A percentile compares a stretch with the other conserved stretches of the same genome.
These are phyloP conservation scores for Chaenodraco wilsoni DNA, from an alignment of 2,797 vertebrate species.

Conservation along the genomic window DNA sequence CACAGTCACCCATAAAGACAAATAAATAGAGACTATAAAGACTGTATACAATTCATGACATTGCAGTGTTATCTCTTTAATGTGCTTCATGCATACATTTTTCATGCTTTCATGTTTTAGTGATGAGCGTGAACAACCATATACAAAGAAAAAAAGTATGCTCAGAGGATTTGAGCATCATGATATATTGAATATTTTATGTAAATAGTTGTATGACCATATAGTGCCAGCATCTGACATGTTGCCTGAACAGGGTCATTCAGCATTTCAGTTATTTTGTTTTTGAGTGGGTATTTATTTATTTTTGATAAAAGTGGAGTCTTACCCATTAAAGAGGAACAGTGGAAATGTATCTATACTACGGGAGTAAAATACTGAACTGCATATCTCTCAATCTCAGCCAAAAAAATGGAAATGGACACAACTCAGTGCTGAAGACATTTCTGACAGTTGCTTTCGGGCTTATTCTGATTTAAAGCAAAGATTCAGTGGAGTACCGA, in stretches of 20 bases:
- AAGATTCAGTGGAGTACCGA: background rate
- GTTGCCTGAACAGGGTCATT: conserved; percentile 24
- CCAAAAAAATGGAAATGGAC: conserved; percentile 2
- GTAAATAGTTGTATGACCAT: conserved; percentile 48
- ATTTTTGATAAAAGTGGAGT: conserved; percentile 18
- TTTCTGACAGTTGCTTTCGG: conserved; percentile 3
- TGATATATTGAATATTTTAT: conserved; percentile 63
- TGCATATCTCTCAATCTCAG: conserved; percentile 18
- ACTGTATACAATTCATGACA: conserved; percentile 30
- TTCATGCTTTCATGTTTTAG: conserved; percentile 56
- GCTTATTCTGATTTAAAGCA: conserved; percentile 13
- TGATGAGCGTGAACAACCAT: conserved; percentile 51
- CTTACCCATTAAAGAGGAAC: background rate
- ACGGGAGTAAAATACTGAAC: conserved; percentile 12
- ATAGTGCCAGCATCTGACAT: conserved; percentile 21
- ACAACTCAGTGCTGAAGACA: conserved; percentile 7
- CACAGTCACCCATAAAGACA: conserved; percentile 24
- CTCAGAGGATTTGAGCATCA: conserved; percentile 42
- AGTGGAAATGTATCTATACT: conserved; percentile 17
- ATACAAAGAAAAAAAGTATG: conserved; percentile 31
- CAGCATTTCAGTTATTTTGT: conserved; percentile 11
- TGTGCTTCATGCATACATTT: conserved; percentile 38
- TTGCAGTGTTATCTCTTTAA: conserved; percentile 11
- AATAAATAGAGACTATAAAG: conserved; percentile 15
- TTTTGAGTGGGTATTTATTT: conserved; percentile 28